These are phyloP conservation scores for Ageneiosus marmoratus DNA, from an alignment of 2,113 vertebrate genomes.

Conservation along the genomic window DNA sequence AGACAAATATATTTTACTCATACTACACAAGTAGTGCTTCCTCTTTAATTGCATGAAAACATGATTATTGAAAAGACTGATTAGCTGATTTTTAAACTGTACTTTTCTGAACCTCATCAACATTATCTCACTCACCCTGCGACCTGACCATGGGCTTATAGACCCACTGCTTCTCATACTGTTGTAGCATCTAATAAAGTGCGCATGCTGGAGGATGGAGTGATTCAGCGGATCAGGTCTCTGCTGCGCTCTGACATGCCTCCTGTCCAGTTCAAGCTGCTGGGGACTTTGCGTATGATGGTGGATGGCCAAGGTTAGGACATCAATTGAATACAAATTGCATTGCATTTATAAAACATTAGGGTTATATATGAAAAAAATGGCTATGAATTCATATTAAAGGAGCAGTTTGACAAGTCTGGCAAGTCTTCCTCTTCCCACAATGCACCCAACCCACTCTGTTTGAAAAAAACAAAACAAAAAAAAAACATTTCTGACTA, in stretches of 20 bases:
- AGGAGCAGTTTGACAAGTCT: background rate
- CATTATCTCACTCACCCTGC: background rate
- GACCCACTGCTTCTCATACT: background rate
- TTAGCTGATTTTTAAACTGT: background rate
- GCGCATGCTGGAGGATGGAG: constrained; percentile 78
- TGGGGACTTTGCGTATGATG: constrained; percentile 82
- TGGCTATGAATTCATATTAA: background rate
- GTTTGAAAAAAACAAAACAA: too few relatives aligned
- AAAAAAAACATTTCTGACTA: too few relatives aligned
- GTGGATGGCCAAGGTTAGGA: constrained; percentile 83
- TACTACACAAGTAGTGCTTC: background rate
- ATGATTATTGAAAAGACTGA: background rate
- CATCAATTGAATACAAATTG: background rate
- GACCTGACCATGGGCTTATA: background rate
- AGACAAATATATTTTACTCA: background rate
- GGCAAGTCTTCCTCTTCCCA: background rate
- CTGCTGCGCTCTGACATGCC: constrained; percentile 82
- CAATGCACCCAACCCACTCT: background rate
- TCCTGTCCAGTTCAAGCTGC: constrained; percentile 83
- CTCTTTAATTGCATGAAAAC: background rate
- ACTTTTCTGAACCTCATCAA: background rate
- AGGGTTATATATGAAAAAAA: background rate
- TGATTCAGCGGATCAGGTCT: constrained; percentile 75
- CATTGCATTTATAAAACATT: too few relatives aligned
- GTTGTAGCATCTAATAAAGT: constrained; percentile 78